These are phyloP conservation scores for Aplocera efformata DNA, from an alignment of 2,888 invertebrate genomes.

Conservation along the genomic window DNA sequence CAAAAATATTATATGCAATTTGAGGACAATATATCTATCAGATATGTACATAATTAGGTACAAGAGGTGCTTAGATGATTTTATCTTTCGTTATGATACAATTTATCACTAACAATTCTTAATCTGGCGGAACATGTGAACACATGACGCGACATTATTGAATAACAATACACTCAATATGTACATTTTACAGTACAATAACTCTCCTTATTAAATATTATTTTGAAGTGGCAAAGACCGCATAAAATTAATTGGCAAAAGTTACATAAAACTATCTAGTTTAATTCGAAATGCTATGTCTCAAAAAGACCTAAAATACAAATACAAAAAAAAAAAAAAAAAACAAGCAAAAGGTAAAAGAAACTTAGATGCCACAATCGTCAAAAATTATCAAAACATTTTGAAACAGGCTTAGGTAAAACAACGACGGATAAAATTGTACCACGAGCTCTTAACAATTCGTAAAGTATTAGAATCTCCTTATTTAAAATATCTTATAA, in stretches of 20 bases:
- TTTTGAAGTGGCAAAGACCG: constrained; percentile 58
- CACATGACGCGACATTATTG: constrained; percentile 50
- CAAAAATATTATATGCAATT: constrained; percentile 4
- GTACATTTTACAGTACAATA: constrained; percentile 40
- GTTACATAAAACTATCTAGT: constrained; percentile 38
- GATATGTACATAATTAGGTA: constrained; percentile 41
- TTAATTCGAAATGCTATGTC: constrained; percentile 50
- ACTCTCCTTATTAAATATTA: constrained; percentile 34
- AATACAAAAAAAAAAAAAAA: constrained; percentile 40
- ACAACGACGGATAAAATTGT: constrained; percentile 47
- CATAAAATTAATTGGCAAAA: constrained; percentile 50
- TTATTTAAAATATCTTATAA: constrained; percentile 61
- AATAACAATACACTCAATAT: constrained; percentile 44
- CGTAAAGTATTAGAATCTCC: constrained; percentile 53
- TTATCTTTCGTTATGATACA: constrained; percentile 34
- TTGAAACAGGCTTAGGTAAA: constrained; percentile 33
- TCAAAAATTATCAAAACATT: constrained; percentile 27
- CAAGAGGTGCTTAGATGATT: constrained; percentile 31
- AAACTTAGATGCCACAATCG: constrained; percentile 45
- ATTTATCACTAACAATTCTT: constrained; percentile 39
- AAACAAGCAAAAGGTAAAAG: constrained; percentile 39
- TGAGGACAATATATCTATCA: constrained; percentile 13
- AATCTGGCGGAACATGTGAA: constrained; percentile 51
- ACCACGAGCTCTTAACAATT: constrained; percentile 55
- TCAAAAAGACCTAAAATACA: constrained; percentile 49